Evolutionary conservation across 2,113 vertebrate species (phyloP), one percentile per base, ranked within the genome.

Genomic region (Chauna torquata): DNA sequence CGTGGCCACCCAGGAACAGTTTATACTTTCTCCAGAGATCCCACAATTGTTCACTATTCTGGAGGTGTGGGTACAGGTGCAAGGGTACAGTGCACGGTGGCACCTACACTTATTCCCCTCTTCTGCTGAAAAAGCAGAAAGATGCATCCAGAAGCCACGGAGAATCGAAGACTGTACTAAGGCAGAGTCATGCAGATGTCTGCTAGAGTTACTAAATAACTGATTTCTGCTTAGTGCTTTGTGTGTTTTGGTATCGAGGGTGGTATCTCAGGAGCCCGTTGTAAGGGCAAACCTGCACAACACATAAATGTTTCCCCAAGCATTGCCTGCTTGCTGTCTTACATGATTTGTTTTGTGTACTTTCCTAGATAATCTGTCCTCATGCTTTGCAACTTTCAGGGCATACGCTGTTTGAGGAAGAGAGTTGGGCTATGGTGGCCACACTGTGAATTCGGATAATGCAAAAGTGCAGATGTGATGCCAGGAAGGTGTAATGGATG

Each of bases 401-500:
- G 11, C 54, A 36, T 28, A 11, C 24, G 7, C 1, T 68, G 6
- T 2, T 2, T 25, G 12, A 0, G 5, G 8, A 5, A 7, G 5
- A 40, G 24, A 45, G 34, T 22, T 10, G 11, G 4, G 2, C 52
- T 80, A 0, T 27, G 13, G 25, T 3, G 2, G 34, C 34, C 24
- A 7, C 42, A 22, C 0, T 0, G 9, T 59, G 23, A 49, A 66
- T 89, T 54, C 42, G 38, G 52, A 40, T 71, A 71, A 1, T 36
- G 27, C 24, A 66, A 38, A 42, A 70, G 36, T 70, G 47, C 64
- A 52, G 27, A 16, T 61, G 13, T 69, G 11, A 7, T 38, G 27
- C 44, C 45, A 66, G 40, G 45, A 83, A 20, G 27, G 45, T 11
- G 42, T n/a, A 57, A 44, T 11, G 30, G 14, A 27, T 12, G 70